These are phyloP conservation scores for Ophthalmolycus amberensis DNA, from an alignment of 2,113 vertebrate species.

Conservation along the genomic window DNA sequence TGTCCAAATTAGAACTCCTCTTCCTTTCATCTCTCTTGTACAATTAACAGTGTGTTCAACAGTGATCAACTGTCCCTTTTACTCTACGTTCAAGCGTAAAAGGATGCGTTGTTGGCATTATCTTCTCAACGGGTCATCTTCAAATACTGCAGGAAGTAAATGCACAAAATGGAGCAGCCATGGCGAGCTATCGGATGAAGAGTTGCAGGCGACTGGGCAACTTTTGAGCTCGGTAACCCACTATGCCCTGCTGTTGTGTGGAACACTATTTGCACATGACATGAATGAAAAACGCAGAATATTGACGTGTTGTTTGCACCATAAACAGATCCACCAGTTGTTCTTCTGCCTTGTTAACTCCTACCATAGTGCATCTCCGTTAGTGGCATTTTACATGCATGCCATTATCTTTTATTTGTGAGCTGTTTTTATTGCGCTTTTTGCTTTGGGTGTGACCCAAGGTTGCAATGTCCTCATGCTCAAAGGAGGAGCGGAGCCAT, in stretches of 20 bases:
- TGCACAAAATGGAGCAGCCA: neutral
- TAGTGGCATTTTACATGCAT: neutral
- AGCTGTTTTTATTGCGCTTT: neutral
- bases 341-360: neutral
- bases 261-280: neutral
- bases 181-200: neutral
- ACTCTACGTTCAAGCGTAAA: neutral
- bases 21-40: neutral
- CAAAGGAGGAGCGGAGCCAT: neutral
- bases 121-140: no score
- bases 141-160: neutral
- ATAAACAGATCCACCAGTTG: neutral
- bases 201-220: neutral
- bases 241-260: neutral
- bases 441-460: neutral
- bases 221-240: neutral
- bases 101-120: no score
- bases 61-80: neutral
- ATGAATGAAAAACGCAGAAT: neutral
- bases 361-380: neutral
- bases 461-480: neutral
- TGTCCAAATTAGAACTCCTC: neutral
- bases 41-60: no score
- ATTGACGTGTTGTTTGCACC: neutral
- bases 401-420: neutral